Evolutionary conservation across 1,140 invertebrate species (phyloP), one percentile per base, ranked within the genome.

Genomic region (Neomicropteryx cornuta): DNA sequence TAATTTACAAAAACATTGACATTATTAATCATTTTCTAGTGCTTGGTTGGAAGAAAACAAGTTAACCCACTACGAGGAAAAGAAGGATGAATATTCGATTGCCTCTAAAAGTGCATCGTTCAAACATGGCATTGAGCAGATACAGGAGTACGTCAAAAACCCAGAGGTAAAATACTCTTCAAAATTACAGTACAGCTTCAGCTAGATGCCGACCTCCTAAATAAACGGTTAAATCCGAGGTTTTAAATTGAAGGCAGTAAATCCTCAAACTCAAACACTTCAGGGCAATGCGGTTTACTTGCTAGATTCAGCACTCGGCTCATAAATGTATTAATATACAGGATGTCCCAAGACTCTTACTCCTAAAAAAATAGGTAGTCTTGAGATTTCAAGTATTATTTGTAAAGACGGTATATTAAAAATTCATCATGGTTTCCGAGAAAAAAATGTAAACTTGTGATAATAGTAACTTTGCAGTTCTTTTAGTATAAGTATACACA

Each of bases 1-100:
- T 8, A 13, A 8, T 27, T 13, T 27, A 13, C 13, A 13, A 27
- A 8, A 8, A 13, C 13, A 27, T 8, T 13, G 13, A 35, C 6
- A 10, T 19, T 36, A 5, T 37, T n/a, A n/a, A n/a, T 43, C 58
- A 45, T 55, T 55, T 66, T 68, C 33, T 60, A 92, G 89, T 74
- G 88, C 84, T 5, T 95, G 88, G 87, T 88, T 96, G 46, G 87
- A 91, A 60, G 78, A 87, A 44, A 70, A 76, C 28, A 81, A 83
- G 50, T 79, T 95, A 16, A 87, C 89, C 55, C 83, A 80, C 1
- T 95, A 93, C 55, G 70, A 77, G 20, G 73, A 83, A 44, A 84
- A 74, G 58, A 92, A 88, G 64, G 81, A 88, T 22, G 77, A 83
- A 46, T 70, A 88, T 33, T 73, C 77, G 14, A 84, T 83, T 53